Evolutionary conservation across 1,140 invertebrate genomes (phyloP), one percentile per base, ranked within the genome.

Genomic region (Leptoteleia sp.): DNA sequence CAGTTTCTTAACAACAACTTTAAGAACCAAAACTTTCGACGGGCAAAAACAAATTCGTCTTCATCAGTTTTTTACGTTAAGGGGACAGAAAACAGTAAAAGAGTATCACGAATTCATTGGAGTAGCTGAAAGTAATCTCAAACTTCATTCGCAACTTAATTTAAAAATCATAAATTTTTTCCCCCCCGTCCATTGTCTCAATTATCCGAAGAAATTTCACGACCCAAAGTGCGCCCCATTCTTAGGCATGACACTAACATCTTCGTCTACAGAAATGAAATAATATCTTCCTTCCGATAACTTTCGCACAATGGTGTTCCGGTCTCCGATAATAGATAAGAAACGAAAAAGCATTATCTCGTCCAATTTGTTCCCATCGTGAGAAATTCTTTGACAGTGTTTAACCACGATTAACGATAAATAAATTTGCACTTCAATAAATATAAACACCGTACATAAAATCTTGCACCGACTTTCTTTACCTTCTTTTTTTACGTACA

Each of bases 401-500:
- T 37, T 16, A 40, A 17, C 37, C 15, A 19, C 15, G 8, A n/a
- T 40, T 40, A 1, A 17, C 17, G 8, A 16, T 19, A 19, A 40
- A 16, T 40, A 19, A 9, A 40, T 8, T 40, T 19, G 16, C 17
- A 40, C n/a, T n/a, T n/a, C n/a, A n/a, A n/a, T n/a, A n/a, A n/a
- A n/a, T n/a, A n/a, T n/a, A n/a, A n/a, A n/a, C n/a, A n/a, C n/a
- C n/a, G n/a, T n/a, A n/a, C n/a, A n/a, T n/a, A 25, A 22, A 59
- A 65, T 55, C 15, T 55, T 40, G 16, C 37, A 55, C 38, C 50
- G 22, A 55, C 37, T 29, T 12, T 4, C 29, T 4, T 42, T 12
- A 0, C 1, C n/a, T n/a, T n/a, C n/a, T n/a, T n/a, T n/a, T n/a
- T n/a, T n/a, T n/a, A n/a, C n/a, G n/a, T n/a, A 16, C 8, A 17